phyloP scores from a whole-genome alignment of 2,797 vertebrate genomes.

The Rhyacichthys aspro region DNA sequence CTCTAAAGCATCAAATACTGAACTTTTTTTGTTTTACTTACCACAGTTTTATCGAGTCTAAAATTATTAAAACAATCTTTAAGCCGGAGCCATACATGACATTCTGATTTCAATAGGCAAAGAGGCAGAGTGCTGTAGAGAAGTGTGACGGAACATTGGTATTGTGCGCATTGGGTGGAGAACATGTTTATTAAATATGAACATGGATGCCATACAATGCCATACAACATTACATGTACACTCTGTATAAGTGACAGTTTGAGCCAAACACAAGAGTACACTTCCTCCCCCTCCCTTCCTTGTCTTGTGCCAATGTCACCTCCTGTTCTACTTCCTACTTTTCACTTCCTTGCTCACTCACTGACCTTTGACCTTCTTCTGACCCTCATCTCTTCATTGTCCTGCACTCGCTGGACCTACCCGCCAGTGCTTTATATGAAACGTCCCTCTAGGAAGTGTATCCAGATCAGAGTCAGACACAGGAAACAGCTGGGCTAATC shows the following conservation, averaged over 20 bases:
- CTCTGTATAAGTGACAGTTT: conserved; percentile 22
- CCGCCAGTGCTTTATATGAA: conserved; percentile 15
- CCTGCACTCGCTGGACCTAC: conserved; percentile 34
- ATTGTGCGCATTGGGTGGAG: background rate
- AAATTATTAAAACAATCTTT: no score
- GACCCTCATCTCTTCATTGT: conserved; percentile 33
- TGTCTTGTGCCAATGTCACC: conserved; percentile 49
- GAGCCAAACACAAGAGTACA: conserved; percentile 21
- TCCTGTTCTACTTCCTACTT: conserved; percentile 45
- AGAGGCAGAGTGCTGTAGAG: conserved; percentile 4
- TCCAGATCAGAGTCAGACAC: conserved; percentile 64
- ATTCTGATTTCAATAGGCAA: background rate
- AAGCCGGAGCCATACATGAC: no score
- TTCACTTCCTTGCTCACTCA: conserved; percentile 51
- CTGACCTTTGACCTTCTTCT: conserved; percentile 43
- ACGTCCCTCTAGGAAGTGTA: conserved; percentile 64
- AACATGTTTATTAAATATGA: background rate
- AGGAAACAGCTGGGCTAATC: conserved; percentile 81
- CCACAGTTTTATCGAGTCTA: no score
- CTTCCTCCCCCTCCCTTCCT: conserved; percentile 68
- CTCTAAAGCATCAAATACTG: no score
- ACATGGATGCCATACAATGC: conserved; percentile 12
- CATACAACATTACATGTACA: conserved; percentile 18
- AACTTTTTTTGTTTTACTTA: no score
- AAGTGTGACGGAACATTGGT: background rate